phyloP scores from a whole-genome alignment of 2,888 invertebrate genomes.

The Horisme vitalbata region DNA sequence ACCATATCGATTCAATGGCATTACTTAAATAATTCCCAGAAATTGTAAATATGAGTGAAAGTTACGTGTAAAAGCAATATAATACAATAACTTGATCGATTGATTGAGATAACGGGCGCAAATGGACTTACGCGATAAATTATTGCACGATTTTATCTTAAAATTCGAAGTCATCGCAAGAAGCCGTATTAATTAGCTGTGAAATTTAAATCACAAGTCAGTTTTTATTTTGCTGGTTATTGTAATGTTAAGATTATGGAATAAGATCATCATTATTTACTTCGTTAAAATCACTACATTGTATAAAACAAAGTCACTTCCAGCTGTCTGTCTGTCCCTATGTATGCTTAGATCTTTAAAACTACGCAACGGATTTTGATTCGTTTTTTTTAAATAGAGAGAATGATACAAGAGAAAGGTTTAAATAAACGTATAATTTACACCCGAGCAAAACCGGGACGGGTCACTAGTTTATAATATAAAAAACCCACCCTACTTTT shows the following conservation, averaged over 20 bases:
- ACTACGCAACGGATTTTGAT: too few species aligned
- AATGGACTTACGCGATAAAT: conserved; percentile 23
- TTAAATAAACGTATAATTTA: too few species aligned
- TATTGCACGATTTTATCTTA: conserved; percentile 17
- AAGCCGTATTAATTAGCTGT: conserved; percentile 14
- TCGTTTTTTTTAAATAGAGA: too few species aligned
- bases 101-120: conserved; percentile 25
- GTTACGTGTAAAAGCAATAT: conserved; percentile 24
- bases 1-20: neutral
- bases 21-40: conserved; percentile 14
- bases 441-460: too few species aligned
- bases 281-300: too few species aligned
- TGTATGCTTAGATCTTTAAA: too few species aligned
- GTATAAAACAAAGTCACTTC: too few species aligned
- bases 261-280: too few species aligned
- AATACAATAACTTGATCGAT: conserved; percentile 32
- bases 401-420: too few species aligned
- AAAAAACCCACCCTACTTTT: too few species aligned
- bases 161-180: conserved; percentile 8
- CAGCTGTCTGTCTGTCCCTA: too few species aligned
- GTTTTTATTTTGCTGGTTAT: neutral
- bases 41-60: conserved; percentile 20
- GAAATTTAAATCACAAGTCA: neutral
- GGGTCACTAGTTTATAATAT: too few species aligned
- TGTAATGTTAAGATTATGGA: neutral